Evolutionary conservation across 2,888 invertebrate genomes (phyloP).

Genomic region (Teinopalpus imperialis): DNA sequence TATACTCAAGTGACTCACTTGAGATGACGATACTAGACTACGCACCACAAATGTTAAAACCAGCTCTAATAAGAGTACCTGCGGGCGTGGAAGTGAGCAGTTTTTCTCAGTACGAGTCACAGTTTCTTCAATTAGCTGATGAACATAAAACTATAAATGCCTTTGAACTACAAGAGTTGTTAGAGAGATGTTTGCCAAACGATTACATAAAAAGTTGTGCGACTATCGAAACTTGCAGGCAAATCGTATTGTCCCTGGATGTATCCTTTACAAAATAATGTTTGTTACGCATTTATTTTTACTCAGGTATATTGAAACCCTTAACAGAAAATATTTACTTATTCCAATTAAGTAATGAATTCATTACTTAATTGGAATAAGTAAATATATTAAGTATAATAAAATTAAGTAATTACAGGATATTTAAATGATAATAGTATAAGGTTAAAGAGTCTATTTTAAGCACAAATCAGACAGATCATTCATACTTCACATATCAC

Average conservation of each 20-base stretch:
- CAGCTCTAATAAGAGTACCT: slow-evolving; percentile 89
- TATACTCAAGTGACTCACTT: slow-evolving; percentile 89
- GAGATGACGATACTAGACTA: slow-evolving; percentile 88
- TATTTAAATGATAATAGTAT: too few relatives aligned
- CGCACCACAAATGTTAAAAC: slow-evolving; percentile 85
- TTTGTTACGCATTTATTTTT: too few relatives aligned
- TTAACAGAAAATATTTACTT: too few relatives aligned
- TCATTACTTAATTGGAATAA: too few relatives aligned
- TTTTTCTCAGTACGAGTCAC: slow-evolving; percentile 93
- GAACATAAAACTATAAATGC: slow-evolving; percentile 95
- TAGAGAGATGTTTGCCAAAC: slow-evolving; percentile 95
- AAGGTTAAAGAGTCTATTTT: too few relatives aligned
- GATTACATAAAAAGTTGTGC: slow-evolving; percentile 97
- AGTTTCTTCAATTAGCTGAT: slow-evolving; percentile 94
- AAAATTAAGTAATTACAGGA: too few relatives aligned
- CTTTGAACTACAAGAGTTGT: slow-evolving; percentile 93
- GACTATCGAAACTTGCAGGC: slow-evolving; percentile 94
- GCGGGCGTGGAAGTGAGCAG: slow-evolving; percentile 86
- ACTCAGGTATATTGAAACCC: too few relatives aligned
- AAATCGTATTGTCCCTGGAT: slow-evolving; percentile 93
- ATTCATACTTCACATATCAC: too few relatives aligned
- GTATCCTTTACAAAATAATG: slow-evolving; percentile 86
- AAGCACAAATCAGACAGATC: too few relatives aligned
- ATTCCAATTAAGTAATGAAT: too few relatives aligned
- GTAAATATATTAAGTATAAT: too few relatives aligned